Conservation (phyloP, 1,140 invertebrate species). For the Planococcus citri region DNA sequence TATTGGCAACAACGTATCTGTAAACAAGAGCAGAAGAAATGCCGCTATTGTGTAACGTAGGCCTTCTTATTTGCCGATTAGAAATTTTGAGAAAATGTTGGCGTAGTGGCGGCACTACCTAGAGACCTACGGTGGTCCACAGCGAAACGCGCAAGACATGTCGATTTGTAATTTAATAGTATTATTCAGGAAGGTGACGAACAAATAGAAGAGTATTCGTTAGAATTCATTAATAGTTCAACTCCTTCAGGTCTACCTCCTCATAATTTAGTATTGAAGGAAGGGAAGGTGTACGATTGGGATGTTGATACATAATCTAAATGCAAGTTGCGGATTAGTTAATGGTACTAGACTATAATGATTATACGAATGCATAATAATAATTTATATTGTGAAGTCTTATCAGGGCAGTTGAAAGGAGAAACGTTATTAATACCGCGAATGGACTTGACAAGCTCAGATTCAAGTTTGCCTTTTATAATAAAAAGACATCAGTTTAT, state of each 20-base stretch:
- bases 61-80: no score
- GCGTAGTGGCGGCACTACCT: no score
- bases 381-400: neutral
- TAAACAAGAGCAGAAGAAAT: no score
- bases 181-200: neutral
- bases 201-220: slow-evolving; percentile 26
- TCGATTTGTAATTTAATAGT: no score
- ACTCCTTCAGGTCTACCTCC: slow-evolving; percentile 32
- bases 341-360: neutral
- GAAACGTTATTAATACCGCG: neutral
- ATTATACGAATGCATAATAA: neutral
- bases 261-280: slow-evolving; percentile 34
- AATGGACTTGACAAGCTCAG: neutral
- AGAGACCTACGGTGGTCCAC: no score
- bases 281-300: slow-evolving; percentile 30
- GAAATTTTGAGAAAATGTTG: no score
- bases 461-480: slow-evolving; percentile 1
- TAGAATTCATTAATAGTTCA: slow-evolving; percentile 34
- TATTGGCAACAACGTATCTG: no score
- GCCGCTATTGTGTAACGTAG: no score
- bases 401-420: neutral
- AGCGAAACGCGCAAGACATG: no score
- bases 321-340: neutral
- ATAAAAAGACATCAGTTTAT: slow-evolving; percentile 24
- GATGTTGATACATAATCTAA: slow-evolving; percentile 34